Base-by-base conservation (phyloP, 2,797 vertebrate genomes). In the Sciaenops ocellatus region DNA sequence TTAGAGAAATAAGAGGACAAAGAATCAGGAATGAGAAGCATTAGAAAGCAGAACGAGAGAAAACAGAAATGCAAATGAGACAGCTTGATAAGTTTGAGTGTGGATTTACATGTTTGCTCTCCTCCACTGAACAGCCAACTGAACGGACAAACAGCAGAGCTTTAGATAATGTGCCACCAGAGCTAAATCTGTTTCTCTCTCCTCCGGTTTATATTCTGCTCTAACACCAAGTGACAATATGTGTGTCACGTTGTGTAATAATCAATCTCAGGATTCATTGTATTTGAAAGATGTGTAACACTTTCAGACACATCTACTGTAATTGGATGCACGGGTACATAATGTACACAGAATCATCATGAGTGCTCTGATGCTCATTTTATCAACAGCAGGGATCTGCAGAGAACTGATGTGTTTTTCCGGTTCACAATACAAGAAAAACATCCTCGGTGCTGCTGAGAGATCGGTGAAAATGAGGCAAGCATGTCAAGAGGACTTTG, bases 301-400 rank as follows among this genome's bases (percentile, higher is more conserved):
- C 61, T 64, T 51, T 42, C 34, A 60, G 61, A 70, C 17, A 16
- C 18, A 42, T 69, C 48, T n/a, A 15, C 11, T 44, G 26, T n/a
- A 34, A 28, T 26, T 65, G 48, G 16, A 62, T 47, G 59, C 22
- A 10, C n/a, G 57, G 55, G 64, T 62, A 73, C 73, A 69, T 67
- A 44, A 78, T 78, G 48, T 46, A 28, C 51, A 26, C 42, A 26
- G 59, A 42, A 30, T 47, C 24, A 69, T 64, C 48, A 41, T 17
- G 17, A 75, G 62, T 42, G 44, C 38, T 57, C 64, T 57, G 65
- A 67, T 9, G 42, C 46, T 80, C 9, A 26, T 78, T 73, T 81
- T 24, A 82, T 86, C 76, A 72, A 52, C 79, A 82, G 90, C 80
- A 60, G 80, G 84, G 64, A 72, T 86, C 83, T 85, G 77, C 17